A percentile compares a stretch with the other conserved stretches of the same genome.
Evolutionary conservation across 2,797 vertebrate species (phyloP).

Genomic region (Tenualosa thibaudeaui): DNA sequence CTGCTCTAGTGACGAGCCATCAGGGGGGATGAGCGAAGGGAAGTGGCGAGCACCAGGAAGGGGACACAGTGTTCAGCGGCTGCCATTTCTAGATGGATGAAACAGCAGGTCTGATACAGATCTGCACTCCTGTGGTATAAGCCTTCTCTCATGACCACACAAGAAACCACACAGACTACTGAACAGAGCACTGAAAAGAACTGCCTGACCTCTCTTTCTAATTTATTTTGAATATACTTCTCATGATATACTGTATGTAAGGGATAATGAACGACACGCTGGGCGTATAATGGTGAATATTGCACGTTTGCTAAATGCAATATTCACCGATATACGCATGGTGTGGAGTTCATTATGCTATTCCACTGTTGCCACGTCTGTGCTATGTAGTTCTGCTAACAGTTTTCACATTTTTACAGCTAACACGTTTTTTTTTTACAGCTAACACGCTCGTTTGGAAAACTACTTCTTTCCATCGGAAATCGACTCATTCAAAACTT

Average conservation of each 20-base stretch:
- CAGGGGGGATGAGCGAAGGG: background rate
- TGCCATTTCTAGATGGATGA: slow-evolving; percentile 4
- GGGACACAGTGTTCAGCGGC: background rate
- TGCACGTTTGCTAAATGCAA: too few species aligned
- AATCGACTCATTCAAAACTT: too few species aligned
- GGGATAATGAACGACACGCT: too few species aligned
- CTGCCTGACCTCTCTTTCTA: background rate
- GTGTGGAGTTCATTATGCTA: too few species aligned
- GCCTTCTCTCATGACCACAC: background rate
- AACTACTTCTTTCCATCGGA: too few species aligned
- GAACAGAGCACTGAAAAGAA: background rate
- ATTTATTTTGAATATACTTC: background rate
- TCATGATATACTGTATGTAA: background rate
- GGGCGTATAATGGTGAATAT: too few species aligned
- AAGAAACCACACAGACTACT: background rate
- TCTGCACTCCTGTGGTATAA: background rate
- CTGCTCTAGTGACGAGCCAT: background rate
- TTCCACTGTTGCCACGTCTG: too few species aligned
- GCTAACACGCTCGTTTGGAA: too few species aligned
- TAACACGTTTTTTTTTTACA: too few species aligned
- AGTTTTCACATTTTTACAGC: too few species aligned
- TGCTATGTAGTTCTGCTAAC: too few species aligned
- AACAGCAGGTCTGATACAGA: background rate
- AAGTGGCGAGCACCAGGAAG: background rate
- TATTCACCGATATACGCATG: background rate